A percentile compares a stretch with the other conserved stretches of the same genome.
These are phyloP conservation scores for Rhinella marina DNA, from an alignment of 2,797 vertebrate genomes.

Conservation along the genomic window DNA sequence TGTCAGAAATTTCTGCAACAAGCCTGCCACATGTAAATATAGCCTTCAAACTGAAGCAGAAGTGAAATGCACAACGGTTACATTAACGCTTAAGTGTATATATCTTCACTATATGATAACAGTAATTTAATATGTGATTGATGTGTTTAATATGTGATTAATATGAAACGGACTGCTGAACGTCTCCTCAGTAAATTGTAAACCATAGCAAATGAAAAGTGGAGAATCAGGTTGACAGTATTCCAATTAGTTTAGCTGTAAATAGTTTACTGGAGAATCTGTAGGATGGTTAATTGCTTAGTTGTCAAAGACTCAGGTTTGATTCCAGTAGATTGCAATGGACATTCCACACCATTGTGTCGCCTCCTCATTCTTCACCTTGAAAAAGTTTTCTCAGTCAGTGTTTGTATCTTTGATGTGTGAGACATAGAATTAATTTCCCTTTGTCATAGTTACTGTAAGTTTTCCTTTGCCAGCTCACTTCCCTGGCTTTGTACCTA, in stretches of 20 bases:
- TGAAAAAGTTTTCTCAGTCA: background rate
- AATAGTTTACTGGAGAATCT: constrained; percentile 3
- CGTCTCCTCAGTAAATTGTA: background rate
- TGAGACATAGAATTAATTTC: background rate
- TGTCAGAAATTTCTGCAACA: too few relatives aligned
- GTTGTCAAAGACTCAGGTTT: background rate
- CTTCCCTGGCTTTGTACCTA: background rate
- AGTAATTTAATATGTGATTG: constrained; percentile 21
- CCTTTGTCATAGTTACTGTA: background rate
- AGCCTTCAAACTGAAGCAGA: too few relatives aligned
- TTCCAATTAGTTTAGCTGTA: constrained; percentile 20
- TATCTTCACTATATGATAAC: too few relatives aligned
- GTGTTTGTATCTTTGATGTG: background rate
- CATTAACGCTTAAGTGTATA: background rate
- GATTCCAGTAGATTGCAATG: constrained; percentile 1
- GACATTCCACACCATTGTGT: background rate
- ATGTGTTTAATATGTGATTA: constrained; percentile 22
- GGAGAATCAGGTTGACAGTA: constrained; percentile 27
- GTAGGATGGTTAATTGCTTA: background rate
- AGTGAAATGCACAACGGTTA: background rate
- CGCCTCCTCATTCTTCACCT: background rate
- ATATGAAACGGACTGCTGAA: background rate
- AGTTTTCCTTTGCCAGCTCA: background rate
- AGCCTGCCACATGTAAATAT: too few relatives aligned
- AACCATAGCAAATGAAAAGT: background rate